Conservation (phyloP, 2,888 invertebrate species). For the Nesidiocoris tenuis region DNA sequence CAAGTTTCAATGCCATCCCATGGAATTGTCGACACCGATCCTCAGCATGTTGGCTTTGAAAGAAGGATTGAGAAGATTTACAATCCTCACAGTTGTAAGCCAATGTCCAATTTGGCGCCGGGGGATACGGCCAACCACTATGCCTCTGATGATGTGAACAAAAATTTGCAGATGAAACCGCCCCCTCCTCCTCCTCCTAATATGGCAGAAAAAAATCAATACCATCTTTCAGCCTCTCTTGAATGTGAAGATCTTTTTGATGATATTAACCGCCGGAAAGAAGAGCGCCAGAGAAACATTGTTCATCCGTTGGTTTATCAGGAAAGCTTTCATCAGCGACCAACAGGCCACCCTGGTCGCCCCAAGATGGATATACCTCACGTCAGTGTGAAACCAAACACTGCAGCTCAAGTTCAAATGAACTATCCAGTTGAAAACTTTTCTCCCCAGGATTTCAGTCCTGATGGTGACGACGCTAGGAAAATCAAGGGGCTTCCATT, state of each 20-base stretch:
- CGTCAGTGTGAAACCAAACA: slow-evolving; percentile 29
- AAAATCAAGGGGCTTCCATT: slow-evolving; percentile 22
- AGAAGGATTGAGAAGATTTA: slow-evolving; percentile 40
- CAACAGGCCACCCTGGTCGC: slow-evolving; percentile 10
- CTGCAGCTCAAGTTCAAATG: slow-evolving; percentile 15
- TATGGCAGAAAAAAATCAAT: slow-evolving; percentile 43
- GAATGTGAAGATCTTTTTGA: slow-evolving; percentile 44
- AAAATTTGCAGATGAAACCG: slow-evolving; percentile 14
- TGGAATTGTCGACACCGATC: slow-evolving; percentile 9
- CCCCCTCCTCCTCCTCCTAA: neutral
- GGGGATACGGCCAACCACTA: slow-evolving; percentile 13
- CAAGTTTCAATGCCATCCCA: slow-evolving; percentile 10
- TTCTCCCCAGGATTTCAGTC: neutral
- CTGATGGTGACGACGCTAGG: slow-evolving; percentile 11
- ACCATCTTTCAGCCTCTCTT: slow-evolving; percentile 43
- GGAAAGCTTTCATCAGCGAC: slow-evolving; percentile 20
- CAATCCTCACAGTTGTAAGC: slow-evolving; percentile 34
- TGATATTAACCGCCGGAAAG: slow-evolving; percentile 44
- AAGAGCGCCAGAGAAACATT: slow-evolving; percentile 43
- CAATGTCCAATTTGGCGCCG: neutral
- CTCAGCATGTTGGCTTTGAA: slow-evolving; percentile 23
- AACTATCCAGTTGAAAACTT: slow-evolving; percentile 15
- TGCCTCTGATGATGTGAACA: slow-evolving; percentile 1
- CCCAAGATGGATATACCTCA: slow-evolving; percentile 31
- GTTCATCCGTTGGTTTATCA: slow-evolving; percentile 44